phyloP scores from a whole-genome alignment of 2,113 vertebrate genomes.

The Ceyx margarethae region DNA sequence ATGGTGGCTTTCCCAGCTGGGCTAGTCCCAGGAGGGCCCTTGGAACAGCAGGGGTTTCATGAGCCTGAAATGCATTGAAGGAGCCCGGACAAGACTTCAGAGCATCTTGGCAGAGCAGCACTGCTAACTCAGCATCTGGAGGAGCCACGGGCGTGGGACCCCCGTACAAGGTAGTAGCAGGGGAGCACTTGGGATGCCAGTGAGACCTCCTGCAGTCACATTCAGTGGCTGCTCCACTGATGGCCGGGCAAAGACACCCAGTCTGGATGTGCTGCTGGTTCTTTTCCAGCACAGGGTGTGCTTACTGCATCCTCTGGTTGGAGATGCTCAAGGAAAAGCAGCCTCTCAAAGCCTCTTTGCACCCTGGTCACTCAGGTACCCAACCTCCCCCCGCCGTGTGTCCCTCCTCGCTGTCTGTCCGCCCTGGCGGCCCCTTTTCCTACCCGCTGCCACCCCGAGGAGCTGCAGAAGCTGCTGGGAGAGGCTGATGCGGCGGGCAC shows the following conservation, averaged over 20 bases:
- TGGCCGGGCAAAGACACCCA: accelerated
- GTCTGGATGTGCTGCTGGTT: background rate
- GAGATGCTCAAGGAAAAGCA: background rate
- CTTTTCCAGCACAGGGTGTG: background rate
- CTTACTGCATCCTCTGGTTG: background rate
- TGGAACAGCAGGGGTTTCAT: background rate
- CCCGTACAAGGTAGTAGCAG: accelerated
- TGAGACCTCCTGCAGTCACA: background rate
- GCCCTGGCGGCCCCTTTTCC: background rate
- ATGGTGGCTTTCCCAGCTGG: background rate
- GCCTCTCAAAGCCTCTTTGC: background rate
- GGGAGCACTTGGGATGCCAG: background rate
- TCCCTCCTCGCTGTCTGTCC: background rate
- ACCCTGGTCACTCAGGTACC: background rate
- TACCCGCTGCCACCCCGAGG: background rate
- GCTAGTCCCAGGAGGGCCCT: background rate
- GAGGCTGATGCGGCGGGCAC: background rate
- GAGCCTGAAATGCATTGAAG: background rate
- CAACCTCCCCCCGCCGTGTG: background rate
- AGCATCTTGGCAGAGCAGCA: background rate
- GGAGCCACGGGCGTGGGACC: background rate
- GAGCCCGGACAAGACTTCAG: background rate
- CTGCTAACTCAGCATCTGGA: background rate
- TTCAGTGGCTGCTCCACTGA: background rate
- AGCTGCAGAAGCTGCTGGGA: background rate